Percentiles rank a stretch among this genome's conserved stretches.
These are phyloP conservation scores for Phyllostomus hastatus DNA, from an alignment of 2,113 vertebrate genomes.

Conservation along the genomic window DNA sequence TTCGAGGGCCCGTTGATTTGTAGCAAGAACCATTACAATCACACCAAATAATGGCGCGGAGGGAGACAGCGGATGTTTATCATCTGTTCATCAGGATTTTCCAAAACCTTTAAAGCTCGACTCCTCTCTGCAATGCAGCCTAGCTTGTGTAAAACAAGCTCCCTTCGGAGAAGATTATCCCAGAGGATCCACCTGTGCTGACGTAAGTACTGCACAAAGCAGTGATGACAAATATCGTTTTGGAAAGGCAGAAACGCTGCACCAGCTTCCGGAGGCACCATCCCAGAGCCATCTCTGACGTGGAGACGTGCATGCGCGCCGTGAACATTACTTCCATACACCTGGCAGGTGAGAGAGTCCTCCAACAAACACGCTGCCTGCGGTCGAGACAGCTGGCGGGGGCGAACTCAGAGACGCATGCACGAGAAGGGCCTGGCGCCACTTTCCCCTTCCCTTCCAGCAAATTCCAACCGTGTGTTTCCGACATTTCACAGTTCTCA, in stretches of 20 bases:
- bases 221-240: neutral
- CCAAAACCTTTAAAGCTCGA: neutral
- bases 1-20: slow-evolving; percentile 54
- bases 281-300: neutral
- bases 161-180: slow-evolving; percentile 29
- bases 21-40: slow-evolving; percentile 30
- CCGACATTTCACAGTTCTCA: slow-evolving; percentile 34
- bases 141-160: neutral
- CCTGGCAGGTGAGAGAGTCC: neutral
- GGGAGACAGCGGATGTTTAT: slow-evolving; percentile 40
- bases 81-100: slow-evolving; percentile 34
- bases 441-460: neutral
- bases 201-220: neutral
- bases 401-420: neutral
- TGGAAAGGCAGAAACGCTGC: slow-evolving; percentile 46
- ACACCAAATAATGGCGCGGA: slow-evolving; percentile 37
- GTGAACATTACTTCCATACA: neutral
- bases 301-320: neutral
- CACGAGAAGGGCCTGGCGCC: neutral
- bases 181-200: slow-evolving; percentile 2
- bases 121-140: neutral
- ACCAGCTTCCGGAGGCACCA: slow-evolving; percentile 20
- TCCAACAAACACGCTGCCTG: neutral
- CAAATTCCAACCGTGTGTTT: neutral
- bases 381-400: neutral